Evolutionary conservation across 2,888 invertebrate genomes (phyloP).

Genomic region (Smittia sp.): DNA sequence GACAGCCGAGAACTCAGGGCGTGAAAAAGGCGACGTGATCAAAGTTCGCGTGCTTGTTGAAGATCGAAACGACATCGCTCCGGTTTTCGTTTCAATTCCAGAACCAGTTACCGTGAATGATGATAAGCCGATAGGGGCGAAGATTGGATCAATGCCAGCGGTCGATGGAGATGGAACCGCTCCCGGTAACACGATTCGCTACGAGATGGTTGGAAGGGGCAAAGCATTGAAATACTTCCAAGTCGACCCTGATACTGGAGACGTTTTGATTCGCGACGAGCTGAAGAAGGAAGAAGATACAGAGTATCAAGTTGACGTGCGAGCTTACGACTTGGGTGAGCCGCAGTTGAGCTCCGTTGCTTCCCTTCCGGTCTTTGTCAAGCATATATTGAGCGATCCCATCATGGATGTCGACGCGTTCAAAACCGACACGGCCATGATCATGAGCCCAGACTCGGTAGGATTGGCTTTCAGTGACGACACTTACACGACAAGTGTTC

Average conservation of each 20-base stretch:
- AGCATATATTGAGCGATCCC: conserved; percentile 72
- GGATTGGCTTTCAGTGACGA: conserved; percentile 87
- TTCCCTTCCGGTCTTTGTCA: conserved; percentile 77
- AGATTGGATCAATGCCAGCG: conserved; percentile 75
- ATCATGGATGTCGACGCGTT: conserved; percentile 53
- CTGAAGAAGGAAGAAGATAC: conserved; percentile 80
- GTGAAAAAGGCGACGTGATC: conserved; percentile 68
- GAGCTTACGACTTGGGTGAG: conserved; percentile 82
- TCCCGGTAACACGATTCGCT: conserved; percentile 76
- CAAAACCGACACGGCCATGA: conserved; percentile 48
- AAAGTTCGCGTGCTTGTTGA: conserved; percentile 61
- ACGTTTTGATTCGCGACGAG: conserved; percentile 76
- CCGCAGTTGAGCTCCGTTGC: conserved; percentile 79
- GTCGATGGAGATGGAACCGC: conserved; percentile 81
- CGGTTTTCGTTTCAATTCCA: conserved; percentile 78
- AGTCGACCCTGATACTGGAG: conserved; percentile 80
- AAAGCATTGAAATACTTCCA: conserved; percentile 83
- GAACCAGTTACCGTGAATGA: conserved; percentile 82
- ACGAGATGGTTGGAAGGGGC: conserved; percentile 78
- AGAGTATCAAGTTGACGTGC: conserved; percentile 84
- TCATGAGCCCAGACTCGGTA: conserved; percentile 50
- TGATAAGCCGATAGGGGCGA: conserved; percentile 75
- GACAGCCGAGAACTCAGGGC: conserved; percentile 75
- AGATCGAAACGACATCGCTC: conserved; percentile 86
- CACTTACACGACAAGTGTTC: conserved; percentile 76